phyloP scores from a whole-genome alignment of 2,888 invertebrate species.

The Amiota minor region DNA sequence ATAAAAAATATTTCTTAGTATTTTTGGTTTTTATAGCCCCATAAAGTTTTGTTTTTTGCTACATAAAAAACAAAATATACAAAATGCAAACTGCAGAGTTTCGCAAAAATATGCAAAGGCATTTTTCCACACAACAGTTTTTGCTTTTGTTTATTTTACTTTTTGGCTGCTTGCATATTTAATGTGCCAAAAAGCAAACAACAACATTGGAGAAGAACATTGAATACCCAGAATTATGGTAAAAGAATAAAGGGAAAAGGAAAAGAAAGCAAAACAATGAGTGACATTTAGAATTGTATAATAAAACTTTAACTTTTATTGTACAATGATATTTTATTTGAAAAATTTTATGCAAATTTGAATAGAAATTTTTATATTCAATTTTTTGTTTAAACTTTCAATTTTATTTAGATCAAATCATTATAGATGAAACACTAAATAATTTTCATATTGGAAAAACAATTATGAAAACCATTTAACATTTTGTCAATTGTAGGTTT shows the following conservation, averaged over 20 bases:
- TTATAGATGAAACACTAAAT: too few relatives aligned
- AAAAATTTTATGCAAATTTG: too few relatives aligned
- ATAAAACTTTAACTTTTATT: too few relatives aligned
- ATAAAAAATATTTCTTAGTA: neutral
- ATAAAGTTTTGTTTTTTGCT: neutral
- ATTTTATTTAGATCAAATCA: too few relatives aligned
- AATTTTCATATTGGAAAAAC: too few relatives aligned
- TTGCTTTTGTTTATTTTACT: neutral
- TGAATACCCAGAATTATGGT: too few relatives aligned
- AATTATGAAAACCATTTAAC: too few relatives aligned
- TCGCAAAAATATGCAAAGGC: slow-evolving; percentile 56
- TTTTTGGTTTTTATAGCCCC: neutral
- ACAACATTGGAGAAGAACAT: neutral
- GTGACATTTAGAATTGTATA: too few relatives aligned
- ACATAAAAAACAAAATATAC: neutral
- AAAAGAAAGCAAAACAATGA: neutral
- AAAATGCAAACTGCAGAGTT: slow-evolving; percentile 36
- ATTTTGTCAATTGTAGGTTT: too few relatives aligned
- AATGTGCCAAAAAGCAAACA: slow-evolving; percentile 12
- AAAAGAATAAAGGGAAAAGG: neutral
- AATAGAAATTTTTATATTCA: too few relatives aligned
- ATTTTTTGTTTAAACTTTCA: too few relatives aligned
- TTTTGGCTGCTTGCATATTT: slow-evolving; percentile 14
- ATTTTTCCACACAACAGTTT: neutral
- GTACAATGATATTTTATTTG: too few relatives aligned